Conservation (phyloP, 1,140 invertebrate species). For the Danaus melanippus region DNA sequence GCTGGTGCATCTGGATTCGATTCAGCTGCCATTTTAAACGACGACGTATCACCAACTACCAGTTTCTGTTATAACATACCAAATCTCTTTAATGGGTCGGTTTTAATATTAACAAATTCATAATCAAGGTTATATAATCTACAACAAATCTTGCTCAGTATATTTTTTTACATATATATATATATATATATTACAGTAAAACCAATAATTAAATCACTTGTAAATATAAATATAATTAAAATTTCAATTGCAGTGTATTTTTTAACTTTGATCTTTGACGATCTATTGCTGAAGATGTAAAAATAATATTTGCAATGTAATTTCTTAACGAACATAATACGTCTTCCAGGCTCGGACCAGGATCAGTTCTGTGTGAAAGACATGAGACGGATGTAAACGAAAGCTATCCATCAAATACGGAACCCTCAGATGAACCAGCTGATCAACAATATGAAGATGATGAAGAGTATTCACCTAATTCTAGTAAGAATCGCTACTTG, state of each 20-base stretch:
- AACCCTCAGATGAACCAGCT: slow-evolving; percentile 34
- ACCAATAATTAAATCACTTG: not conserved
- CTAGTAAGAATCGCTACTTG: slow-evolving; percentile 28
- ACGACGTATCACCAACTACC: slow-evolving; percentile 62
- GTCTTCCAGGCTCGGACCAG: slow-evolving; percentile 48
- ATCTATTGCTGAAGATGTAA: too few species aligned
- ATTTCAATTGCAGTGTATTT: too few species aligned
- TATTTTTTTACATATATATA: too few species aligned
- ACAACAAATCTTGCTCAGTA: not conserved
- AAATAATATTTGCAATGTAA: too few species aligned
- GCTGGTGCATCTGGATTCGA: slow-evolving; percentile 46
- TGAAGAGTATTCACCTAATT: slow-evolving; percentile 61
- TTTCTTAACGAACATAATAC: too few species aligned
- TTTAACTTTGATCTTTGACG: too few species aligned
- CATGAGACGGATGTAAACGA: slow-evolving; percentile 43
- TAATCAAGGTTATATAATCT: not conserved
- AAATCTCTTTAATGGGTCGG: slow-evolving; percentile 62
- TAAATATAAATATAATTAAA: not conserved
- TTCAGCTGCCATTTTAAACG: slow-evolving; percentile 61
- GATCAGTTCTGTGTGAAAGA: slow-evolving; percentile 55
- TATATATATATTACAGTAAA: not conserved
- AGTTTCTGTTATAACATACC: slow-evolving; percentile 64
- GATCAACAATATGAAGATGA: slow-evolving; percentile 60
- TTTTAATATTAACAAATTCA: slow-evolving; percentile 4
- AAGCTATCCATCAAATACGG: slow-evolving; percentile 27